phyloP scores from a whole-genome alignment of 2,797 vertebrate genomes.

The Erethizon dorsatum region DNA sequence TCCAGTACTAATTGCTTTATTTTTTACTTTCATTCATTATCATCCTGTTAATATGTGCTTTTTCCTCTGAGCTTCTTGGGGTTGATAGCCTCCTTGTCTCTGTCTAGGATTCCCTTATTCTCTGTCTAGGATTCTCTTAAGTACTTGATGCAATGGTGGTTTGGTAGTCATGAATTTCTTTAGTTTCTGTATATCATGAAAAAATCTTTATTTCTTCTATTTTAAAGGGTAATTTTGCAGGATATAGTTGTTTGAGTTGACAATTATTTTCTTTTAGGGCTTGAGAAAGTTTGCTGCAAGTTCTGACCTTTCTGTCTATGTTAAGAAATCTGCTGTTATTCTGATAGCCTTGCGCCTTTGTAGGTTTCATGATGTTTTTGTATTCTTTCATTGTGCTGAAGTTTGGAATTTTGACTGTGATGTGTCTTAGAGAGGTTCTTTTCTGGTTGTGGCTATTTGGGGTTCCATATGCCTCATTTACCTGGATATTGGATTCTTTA shows the following conservation, averaged over 20 bases:
- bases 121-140: background rate
- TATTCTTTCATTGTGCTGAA: background rate
- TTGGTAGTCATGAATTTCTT: background rate
- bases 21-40: background rate
- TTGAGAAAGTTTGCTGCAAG: background rate
- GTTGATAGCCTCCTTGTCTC: background rate
- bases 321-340: background rate
- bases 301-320: background rate
- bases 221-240: background rate
- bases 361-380: background rate
- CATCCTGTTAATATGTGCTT: background rate
- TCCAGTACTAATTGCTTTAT: background rate
- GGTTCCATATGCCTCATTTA: background rate
- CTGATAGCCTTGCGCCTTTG: background rate
- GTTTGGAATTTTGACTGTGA: background rate
- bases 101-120: background rate
- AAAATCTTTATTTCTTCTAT: background rate
- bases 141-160: background rate
- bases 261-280: background rate
- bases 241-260: background rate
- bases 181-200: background rate
- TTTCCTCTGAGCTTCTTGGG: background rate
- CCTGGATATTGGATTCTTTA: background rate
- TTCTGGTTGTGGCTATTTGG: background rate
- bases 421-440: background rate